Evolutionary conservation across 2,888 invertebrate species (phyloP).

Genomic region (Arrhopalites spinosus): DNA sequence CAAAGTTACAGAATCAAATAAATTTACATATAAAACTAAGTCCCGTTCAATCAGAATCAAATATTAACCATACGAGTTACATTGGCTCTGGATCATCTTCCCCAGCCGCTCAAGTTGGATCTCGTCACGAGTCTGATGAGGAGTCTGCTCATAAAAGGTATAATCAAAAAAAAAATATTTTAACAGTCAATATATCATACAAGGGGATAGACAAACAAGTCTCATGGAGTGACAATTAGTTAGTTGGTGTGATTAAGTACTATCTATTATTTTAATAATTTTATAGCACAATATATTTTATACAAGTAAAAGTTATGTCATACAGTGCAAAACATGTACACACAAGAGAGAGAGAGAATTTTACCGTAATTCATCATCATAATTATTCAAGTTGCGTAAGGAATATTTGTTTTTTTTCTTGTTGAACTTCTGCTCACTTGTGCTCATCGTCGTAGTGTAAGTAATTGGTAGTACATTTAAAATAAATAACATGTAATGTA

Average conservation of each 20-base stretch:
- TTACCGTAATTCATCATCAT: background rate
- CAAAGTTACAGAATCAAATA: conserved; percentile 31
- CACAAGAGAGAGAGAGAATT: background rate
- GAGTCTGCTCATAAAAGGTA: conserved; percentile 28
- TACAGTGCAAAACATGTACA: too few species aligned
- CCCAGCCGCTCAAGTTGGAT: conserved; percentile 9
- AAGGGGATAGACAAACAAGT: too few species aligned
- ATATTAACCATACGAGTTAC: background rate
- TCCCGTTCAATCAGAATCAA: background rate
- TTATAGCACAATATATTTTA: too few species aligned
- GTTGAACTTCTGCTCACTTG: background rate
- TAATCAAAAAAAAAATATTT: too few species aligned
- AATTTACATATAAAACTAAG: conserved; percentile 16
- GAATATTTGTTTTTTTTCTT: background rate
- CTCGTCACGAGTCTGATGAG: conserved; percentile 29
- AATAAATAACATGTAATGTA: background rate
- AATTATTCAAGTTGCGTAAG: background rate
- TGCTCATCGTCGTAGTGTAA: background rate
- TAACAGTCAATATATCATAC: too few species aligned
- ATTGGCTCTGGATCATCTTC: conserved; percentile 15
- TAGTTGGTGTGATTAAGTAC: too few species aligned
- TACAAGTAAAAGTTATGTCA: too few species aligned
- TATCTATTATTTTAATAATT: too few species aligned
- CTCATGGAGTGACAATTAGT: too few species aligned
- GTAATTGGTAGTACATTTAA: background rate